Percentiles rank a stretch among this genome's conserved stretches.
Evolutionary conservation across 2,797 vertebrate species (phyloP).

Genomic region (Eidolon dupreanum): DNA sequence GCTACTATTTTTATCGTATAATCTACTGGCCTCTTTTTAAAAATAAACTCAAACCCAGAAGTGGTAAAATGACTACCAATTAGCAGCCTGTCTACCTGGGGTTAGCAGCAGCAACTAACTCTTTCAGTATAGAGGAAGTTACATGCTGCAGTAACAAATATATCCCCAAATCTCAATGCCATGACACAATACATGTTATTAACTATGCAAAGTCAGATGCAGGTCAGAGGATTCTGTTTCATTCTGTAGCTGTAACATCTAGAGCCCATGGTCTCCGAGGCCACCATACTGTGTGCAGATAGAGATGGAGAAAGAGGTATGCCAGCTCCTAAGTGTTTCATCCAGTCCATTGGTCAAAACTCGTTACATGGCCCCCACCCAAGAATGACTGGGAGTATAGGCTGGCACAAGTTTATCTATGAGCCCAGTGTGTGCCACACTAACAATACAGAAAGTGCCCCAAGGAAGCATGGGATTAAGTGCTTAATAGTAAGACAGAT

Average conservation of each 20-base stretch:
- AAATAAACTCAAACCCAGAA: background rate
- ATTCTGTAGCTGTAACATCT: no score
- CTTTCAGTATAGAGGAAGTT: background rate
- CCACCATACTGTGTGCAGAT: rapidly evolving
- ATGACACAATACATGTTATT: background rate
- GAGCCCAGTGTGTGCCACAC: background rate
- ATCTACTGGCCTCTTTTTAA: background rate
- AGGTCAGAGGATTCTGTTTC: no score
- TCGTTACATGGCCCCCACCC: rapidly evolving
- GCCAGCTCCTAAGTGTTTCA: background rate
- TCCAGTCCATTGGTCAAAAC: background rate
- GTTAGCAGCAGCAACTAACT: background rate
- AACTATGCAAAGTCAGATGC: background rate
- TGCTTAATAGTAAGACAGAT: background rate
- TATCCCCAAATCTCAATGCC: background rate
- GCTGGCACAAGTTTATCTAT: background rate
- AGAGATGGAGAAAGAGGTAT: background rate
- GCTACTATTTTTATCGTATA: background rate
- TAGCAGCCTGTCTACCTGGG: background rate
- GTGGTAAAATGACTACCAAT: background rate
- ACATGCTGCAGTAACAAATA: background rate
- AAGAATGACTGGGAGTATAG: rapidly evolving
- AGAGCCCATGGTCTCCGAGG: background rate
- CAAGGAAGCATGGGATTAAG: background rate
- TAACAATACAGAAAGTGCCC: background rate